A percentile compares a stretch with the other conserved stretches of the same genome.
phyloP scores from a whole-genome alignment of 2,888 invertebrate genomes.

The Cantharis rustica region DNA sequence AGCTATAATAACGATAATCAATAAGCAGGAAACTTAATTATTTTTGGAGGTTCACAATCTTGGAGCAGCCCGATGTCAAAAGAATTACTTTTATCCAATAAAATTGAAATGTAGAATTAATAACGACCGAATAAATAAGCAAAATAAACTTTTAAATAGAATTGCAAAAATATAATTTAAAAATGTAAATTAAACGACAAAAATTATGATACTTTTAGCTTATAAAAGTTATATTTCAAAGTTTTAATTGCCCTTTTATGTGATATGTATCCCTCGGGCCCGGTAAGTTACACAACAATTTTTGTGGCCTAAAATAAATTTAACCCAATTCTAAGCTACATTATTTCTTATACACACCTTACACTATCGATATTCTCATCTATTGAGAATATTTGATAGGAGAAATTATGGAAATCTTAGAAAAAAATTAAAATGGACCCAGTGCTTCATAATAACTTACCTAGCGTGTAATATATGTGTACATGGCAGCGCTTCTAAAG shows the following conservation, averaged over 20 bases:
- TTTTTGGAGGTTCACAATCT: background rate
- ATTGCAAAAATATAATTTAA: background rate
- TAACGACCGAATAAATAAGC: background rate
- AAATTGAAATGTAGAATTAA: background rate
- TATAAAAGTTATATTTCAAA: background rate
- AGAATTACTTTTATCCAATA: background rate
- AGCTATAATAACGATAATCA: background rate
- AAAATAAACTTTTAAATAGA: background rate
- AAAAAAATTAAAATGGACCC: too few relatives aligned
- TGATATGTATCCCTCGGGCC: background rate
- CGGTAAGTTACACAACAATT: background rate
- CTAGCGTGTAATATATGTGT: conserved; percentile 86
- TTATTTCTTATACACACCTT: too few relatives aligned
- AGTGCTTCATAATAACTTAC: conserved; percentile 55
- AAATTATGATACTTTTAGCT: background rate
- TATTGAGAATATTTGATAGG: too few relatives aligned
- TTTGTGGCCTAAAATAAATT: background rate
- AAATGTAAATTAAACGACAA: background rate
- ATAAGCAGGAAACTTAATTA: background rate
- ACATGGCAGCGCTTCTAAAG: conserved; percentile 82
- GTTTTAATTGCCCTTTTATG: background rate
- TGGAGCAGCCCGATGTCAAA: background rate
- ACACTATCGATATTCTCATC: too few relatives aligned
- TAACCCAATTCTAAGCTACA: background rate
- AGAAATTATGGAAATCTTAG: too few relatives aligned